Conservation (phyloP, 2,888 invertebrate genomes). For the Macrostomum cliftonense region DNA sequence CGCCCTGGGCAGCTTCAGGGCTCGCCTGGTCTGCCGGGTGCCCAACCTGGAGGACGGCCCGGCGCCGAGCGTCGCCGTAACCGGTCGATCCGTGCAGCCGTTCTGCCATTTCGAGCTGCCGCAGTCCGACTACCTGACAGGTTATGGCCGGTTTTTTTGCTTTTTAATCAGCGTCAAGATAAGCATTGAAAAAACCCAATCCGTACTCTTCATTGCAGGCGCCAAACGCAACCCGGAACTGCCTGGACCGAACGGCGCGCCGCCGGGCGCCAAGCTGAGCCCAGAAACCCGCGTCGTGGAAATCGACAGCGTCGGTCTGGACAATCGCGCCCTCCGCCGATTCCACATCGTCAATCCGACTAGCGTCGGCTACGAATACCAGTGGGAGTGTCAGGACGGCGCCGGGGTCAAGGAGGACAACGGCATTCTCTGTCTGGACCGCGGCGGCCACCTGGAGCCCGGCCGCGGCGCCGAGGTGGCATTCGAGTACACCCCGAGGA, state of each 20-base stretch:
- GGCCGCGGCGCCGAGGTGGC: slow-evolving; percentile 40
- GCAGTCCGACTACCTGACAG: slow-evolving; percentile 46
- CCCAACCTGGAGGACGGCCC: slow-evolving; percentile 26
- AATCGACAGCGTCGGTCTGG: slow-evolving; percentile 49
- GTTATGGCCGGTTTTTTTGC: too few species aligned
- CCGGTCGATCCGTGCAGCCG: slow-evolving; percentile 48
- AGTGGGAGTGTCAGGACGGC: slow-evolving; percentile 43
- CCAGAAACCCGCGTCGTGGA: slow-evolving; percentile 46
- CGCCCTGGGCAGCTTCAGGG: slow-evolving; percentile 32
- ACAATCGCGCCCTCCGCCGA: slow-evolving; percentile 39
- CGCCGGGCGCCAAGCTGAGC: slow-evolving; percentile 33
- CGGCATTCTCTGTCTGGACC: slow-evolving; percentile 45
- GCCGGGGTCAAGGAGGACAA: slow-evolving; percentile 34
- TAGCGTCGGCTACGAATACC: slow-evolving; percentile 44
- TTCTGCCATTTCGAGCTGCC: slow-evolving; percentile 53
- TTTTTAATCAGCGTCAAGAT: too few species aligned
- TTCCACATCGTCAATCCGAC: slow-evolving; percentile 52
- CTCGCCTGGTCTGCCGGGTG: slow-evolving; percentile 20
- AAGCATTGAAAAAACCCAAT: too few species aligned
- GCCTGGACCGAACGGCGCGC: slow-evolving; percentile 27
- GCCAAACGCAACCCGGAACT: slow-evolving; percentile 33
- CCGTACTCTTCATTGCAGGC: too few species aligned
- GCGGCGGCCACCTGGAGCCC: slow-evolving; percentile 45
- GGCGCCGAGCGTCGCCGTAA: slow-evolving; percentile 35
- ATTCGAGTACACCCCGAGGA: slow-evolving; percentile 49